Evolutionary conservation across 2,113 vertebrate genomes (phyloP).

Genomic region (Thomomys bottae): DNA sequence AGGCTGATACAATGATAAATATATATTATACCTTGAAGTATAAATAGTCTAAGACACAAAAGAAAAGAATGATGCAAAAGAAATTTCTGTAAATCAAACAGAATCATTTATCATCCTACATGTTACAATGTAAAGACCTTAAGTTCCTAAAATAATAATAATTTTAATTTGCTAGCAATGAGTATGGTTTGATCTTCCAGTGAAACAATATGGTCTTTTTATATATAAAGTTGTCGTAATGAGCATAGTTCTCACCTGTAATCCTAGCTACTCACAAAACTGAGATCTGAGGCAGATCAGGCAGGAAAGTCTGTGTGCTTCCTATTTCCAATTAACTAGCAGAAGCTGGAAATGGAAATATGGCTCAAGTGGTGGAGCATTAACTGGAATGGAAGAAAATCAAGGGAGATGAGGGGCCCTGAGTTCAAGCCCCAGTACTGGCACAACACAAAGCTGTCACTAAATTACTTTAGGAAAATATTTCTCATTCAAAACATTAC

Average conservation of each 20-base stretch:
- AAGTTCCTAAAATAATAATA: neutral
- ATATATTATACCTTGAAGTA: neutral
- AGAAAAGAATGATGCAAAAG: conserved; percentile 5
- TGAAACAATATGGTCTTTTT: neutral
- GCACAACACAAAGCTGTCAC: neutral
- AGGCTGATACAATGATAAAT: neutral
- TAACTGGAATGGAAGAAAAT: no score
- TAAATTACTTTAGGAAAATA: neutral
- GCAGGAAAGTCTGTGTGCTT: no score
- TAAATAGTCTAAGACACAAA: neutral
- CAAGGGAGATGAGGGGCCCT: no score
- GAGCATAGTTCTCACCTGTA: no score
- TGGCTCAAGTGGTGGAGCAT: no score
- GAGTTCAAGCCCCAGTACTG: no score
- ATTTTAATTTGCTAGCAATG: neutral
- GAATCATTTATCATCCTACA: neutral
- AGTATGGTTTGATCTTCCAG: neutral
- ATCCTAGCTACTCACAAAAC: no score
- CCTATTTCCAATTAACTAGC: no score
- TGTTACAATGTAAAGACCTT: neutral
- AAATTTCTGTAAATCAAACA: neutral
- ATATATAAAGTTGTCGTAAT: neutral
- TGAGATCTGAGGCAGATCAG: no score
- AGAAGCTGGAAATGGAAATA: no score
- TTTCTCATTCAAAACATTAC: neutral